Base-by-base conservation (phyloP, 2,113 vertebrate species). In the Rhinogobius similis region DNA sequence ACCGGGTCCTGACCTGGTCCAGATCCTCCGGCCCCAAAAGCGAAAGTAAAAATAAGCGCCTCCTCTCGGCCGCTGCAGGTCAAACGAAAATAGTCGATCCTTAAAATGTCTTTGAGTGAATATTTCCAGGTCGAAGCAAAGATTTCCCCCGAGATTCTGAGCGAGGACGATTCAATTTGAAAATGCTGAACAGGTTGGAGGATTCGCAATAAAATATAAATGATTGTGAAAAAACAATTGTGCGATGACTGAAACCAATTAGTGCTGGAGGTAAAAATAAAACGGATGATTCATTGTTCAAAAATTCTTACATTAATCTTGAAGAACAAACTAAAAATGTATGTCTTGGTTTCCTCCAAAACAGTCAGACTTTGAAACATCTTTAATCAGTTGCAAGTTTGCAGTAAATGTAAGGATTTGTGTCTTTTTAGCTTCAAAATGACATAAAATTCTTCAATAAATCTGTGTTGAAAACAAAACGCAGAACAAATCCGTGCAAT, bases 41-140 rank as follows among this genome's bases (percentile, higher is more conserved):
- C 16, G 29, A 44, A 72, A 67, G 11, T 65, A n/a, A n/a, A n/a
- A n/a, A n/a, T n/a, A n/a, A n/a, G n/a, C n/a, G n/a, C n/a, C 65
- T 78, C 71, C 62, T n/a, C 67, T 70, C 52, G 77, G 32, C 20
- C 1, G 21, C 5, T 7, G 56, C 3, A n/a, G 53, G 38, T 5
- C 26, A 79, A 72, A 75, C 56, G 0, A 43, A 55, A 52, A 52
- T 23, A 9, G 48, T 52, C 20, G 21, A 23, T 52, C 48, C 21
- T 52, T 23, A 52, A n/a, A 52, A 52, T 52, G 48, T 52, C 48
- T 52, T 52, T 52, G 10, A 10, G 1, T 3, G n/a, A 46, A 20
- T 4, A 46, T 46, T 46, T 46, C 43, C 43, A 7, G 43, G 16
- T 14, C 18, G 16, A 46, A 46, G 43, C 16, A 20, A 1, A 20